Percentiles rank a stretch among this genome's conserved stretches.
Conservation (phyloP, 2,797 vertebrate species). For the Crax fasciolata region DNA sequence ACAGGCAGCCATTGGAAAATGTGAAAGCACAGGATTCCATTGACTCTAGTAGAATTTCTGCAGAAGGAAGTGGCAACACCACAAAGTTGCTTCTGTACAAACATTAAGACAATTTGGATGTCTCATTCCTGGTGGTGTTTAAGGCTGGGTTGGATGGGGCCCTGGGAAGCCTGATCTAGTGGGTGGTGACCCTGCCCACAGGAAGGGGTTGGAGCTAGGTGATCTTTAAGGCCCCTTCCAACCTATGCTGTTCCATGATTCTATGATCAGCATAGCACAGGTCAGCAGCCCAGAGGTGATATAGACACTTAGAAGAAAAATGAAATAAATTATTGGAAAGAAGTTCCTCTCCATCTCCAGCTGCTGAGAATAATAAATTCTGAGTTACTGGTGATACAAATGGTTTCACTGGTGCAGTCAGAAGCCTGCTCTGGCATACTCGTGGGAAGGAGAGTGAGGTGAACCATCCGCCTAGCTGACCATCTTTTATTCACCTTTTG, state of each 20-base stretch:
- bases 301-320: not conserved
- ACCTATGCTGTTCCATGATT: no score
- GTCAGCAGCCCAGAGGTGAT: not conserved
- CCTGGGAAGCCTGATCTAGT: no score
- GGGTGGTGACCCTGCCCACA: no score
- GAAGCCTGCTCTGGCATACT: not conserved
- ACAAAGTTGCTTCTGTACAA: not conserved
- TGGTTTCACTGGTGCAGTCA: not conserved
- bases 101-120: not conserved
- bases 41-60: not conserved
- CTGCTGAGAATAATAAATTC: not conserved
- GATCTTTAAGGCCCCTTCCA: no score
- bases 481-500: not conserved
- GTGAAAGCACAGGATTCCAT: not conserved
- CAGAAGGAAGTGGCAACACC: not conserved
- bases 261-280: not conserved
- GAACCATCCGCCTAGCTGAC: not conserved
- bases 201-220: no score
- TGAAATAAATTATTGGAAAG: not conserved
- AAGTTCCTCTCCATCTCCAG: not conserved
- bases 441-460: not conserved
- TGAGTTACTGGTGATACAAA: not conserved
- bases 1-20: not conserved
- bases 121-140: no score
- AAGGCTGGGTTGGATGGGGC: no score